A percentile compares a stretch with the other conserved stretches of the same genome.
phyloP scores from a whole-genome alignment of 2,888 invertebrate genomes.

The Sisyra nigra region DNA sequence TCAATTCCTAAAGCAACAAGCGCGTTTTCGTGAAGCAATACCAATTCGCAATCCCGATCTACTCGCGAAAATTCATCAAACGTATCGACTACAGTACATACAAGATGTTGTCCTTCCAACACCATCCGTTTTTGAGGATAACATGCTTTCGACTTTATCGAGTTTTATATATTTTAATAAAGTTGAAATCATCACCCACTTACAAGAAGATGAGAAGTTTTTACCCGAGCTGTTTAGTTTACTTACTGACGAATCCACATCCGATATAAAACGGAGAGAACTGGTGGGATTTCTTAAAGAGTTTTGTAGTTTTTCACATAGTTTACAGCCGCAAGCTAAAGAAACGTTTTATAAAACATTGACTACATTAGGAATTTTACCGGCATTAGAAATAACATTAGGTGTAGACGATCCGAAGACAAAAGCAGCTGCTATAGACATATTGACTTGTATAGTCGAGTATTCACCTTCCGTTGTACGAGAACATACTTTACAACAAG shows the following conservation, averaged over 20 bases:
- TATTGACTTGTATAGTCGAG: constrained; percentile 95
- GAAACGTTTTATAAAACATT: constrained; percentile 95
- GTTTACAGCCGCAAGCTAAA: constrained; percentile 90
- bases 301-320: constrained; percentile 98
- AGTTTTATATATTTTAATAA: constrained; percentile 99
- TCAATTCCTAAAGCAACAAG: constrained; percentile 85
- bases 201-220: constrained; percentile 96
- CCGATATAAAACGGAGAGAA: constrained; percentile 75
- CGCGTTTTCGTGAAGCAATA: constrained; percentile 84
- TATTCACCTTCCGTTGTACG: constrained; percentile 94
- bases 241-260: constrained; percentile 77
- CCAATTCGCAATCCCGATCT: constrained; percentile 91
- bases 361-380: constrained; percentile 72
- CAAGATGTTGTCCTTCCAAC: constrained; percentile 97
- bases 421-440: constrained; percentile 94
- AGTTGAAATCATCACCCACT: constrained; percentile 95
- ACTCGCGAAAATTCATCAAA: constrained; percentile 97
- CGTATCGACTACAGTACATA: constrained; percentile 98
- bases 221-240: constrained; percentile 87
- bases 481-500: constrained; percentile 91
- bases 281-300: constrained; percentile 95
- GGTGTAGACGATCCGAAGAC: constrained; percentile 86
- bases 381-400: constrained; percentile 79
- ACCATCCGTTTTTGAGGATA: constrained; percentile 98
- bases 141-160: constrained; percentile 90